Conservation (phyloP, 53 echinoderm and acorn worm species). For the Paracentrotus lividus region DNA sequence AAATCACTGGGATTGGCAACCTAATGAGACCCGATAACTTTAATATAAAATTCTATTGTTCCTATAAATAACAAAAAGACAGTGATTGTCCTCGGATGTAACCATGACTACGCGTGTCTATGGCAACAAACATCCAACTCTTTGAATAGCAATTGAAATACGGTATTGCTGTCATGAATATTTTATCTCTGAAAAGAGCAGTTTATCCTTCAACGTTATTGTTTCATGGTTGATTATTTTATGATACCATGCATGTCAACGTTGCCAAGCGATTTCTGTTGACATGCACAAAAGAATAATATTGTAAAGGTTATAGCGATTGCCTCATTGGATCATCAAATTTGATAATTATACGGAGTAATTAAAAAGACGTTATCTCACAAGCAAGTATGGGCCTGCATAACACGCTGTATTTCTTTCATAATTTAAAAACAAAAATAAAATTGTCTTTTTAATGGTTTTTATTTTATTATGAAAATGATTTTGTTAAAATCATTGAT, state of each 20-base stretch:
- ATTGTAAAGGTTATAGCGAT: neutral
- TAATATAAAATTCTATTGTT: neutral
- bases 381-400: too few relatives aligned
- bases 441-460: too few relatives aligned
- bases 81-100: neutral
- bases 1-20: neutral
- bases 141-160: neutral
- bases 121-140: neutral
- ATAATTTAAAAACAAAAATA: too few relatives aligned
- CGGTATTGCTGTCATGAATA: constrained; percentile 33
- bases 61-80: neutral
- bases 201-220: neutral
- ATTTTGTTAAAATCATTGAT: too few relatives aligned
- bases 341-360: neutral
- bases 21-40: too few relatives aligned
- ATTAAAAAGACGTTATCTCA: too few relatives aligned
- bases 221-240: neutral
- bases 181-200: neutral
- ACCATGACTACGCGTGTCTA: constrained; percentile 6
- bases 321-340: neutral
- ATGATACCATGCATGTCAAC: neutral
- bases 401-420: too few relatives aligned
- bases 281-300: neutral
- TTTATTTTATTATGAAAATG: too few relatives aligned
- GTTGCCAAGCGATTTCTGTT: neutral